Evolutionary conservation across 2,113 vertebrate genomes (phyloP), one percentile per base, ranked within the genome.

Genomic region (Micromys minutus): DNA sequence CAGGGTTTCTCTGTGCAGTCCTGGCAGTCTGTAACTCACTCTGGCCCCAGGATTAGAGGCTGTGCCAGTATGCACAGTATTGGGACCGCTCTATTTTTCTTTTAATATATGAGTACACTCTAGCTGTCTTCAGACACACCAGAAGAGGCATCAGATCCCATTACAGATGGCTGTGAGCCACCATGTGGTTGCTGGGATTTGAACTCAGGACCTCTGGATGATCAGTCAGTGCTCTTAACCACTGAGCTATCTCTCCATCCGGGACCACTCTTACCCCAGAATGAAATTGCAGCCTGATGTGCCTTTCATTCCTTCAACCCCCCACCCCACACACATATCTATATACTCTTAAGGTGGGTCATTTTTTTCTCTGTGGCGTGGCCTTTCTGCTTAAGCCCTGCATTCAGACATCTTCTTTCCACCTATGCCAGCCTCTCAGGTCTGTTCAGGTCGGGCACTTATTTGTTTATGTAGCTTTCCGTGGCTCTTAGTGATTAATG

Each of bases 291-390:
- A 76, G 17, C 65, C 11, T 4, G n/a, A 36, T 67, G 77, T 17
- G 39, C 52, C 52, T 81, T 81, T 39, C 79, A 81, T 39, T 57
- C 52, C 77, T 26, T 59, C 79, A 81, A 59, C 15, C 47, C 61
- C 89, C 90, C 77, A 87, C n/a, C n/a, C n/a, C n/a, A n/a, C n/a
- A n/a, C n/a, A 59, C 45, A 52, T 57, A 67, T 57, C 47, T 75
- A 3, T 31, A 61, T 17, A 67, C 11, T 4, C 42, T 3, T 16
- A 2, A 31, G 34, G 39, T 2, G 0, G 42, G 36, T n/a, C 15
- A n/a, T n/a, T n/a, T n/a, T n/a, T 61, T 89, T 57, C 52, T 52
- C 34, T 31, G 45, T 61, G 59, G 67, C 22, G 67, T 50, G 31
- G 63, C 57, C 59, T 88, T 96, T 85, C 42, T 0, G 0, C 75